Evolutionary conservation across 2,888 invertebrate species (phyloP).

Genomic region (Folsomia candida): DNA sequence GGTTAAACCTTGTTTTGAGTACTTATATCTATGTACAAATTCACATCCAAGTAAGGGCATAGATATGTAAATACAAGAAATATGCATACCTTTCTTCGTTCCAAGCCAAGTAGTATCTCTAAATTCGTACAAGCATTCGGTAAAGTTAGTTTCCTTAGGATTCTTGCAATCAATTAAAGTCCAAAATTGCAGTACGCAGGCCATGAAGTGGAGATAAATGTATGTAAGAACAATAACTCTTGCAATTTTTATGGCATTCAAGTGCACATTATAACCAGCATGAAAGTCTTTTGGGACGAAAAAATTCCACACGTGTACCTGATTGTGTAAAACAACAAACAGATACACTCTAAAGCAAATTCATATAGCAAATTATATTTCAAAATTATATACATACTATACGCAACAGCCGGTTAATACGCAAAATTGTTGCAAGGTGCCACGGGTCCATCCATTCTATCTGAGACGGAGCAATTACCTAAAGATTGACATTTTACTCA

Average conservation of each 20-base stretch:
- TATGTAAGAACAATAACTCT: not conserved
- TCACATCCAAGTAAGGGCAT: too few species aligned
- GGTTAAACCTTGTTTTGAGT: too few species aligned
- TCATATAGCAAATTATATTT: too few species aligned
- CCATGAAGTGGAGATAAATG: not conserved
- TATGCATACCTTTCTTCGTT: not conserved
- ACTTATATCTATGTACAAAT: too few species aligned
- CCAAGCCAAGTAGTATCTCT: not conserved
- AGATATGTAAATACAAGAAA: too few species aligned
- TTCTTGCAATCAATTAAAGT: not conserved
- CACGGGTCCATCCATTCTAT: not conserved
- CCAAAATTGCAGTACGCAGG: not conserved
- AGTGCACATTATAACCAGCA: slow-evolving; percentile 1
- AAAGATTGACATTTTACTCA: too few species aligned
- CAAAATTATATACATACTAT: too few species aligned
- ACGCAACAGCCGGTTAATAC: not conserved
- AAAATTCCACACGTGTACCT: not conserved
- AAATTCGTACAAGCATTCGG: not conserved
- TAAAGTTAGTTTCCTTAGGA: not conserved
- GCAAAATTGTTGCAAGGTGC: not conserved
- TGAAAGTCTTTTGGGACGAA: not conserved
- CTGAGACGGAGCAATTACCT: not conserved
- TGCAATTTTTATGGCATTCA: not conserved
- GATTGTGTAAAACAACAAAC: not conserved
- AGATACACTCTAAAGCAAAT: not conserved